A percentile compares a stretch with the other conserved stretches of the same genome.
Conservation (phyloP, 2,888 invertebrate genomes). For the Drosophila emarginata region DNA sequence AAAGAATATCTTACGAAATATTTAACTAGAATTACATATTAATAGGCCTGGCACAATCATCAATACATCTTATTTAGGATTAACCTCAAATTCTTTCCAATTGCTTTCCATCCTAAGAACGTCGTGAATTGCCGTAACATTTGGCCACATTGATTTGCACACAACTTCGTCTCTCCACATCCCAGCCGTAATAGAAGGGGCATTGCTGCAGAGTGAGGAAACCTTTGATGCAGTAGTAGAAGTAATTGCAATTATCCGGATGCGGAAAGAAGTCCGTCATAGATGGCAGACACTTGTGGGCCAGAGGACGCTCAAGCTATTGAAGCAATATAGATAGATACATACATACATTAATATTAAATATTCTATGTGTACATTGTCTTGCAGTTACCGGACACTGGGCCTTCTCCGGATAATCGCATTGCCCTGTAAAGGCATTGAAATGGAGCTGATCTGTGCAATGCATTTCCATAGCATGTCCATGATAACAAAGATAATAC, state of each 20-base stretch:
- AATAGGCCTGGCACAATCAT: too few species aligned
- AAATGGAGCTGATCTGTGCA: conserved; percentile 79
- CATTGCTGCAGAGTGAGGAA: conserved; percentile 81
- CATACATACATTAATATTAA: not conserved
- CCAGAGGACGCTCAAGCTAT: conserved; percentile 58
- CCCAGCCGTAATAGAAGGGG: conserved; percentile 81
- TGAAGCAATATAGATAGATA: not conserved
- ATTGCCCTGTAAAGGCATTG: conserved; percentile 71
- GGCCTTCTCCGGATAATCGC: conserved; percentile 78
- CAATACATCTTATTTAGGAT: too few species aligned
- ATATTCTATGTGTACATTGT: not conserved
- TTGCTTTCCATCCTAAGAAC: conserved; percentile 38
- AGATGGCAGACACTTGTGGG: conserved; percentile 71
- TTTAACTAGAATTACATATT: too few species aligned
- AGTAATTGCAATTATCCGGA: conserved; percentile 80
- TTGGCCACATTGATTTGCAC: conserved; percentile 76
- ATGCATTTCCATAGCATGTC: conserved; percentile 78
- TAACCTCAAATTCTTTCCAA: too few species aligned
- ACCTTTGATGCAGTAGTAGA: conserved; percentile 80
- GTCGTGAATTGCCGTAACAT: conserved; percentile 60
- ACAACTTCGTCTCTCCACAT: conserved; percentile 76
- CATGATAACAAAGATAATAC: conserved; percentile 80
- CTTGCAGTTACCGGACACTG: conserved; percentile 65
- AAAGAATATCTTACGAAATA: too few species aligned
- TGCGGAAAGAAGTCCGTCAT: conserved; percentile 80